phyloP scores from a whole-genome alignment of 2,888 invertebrate species.

The Thalpophila matura region DNA sequence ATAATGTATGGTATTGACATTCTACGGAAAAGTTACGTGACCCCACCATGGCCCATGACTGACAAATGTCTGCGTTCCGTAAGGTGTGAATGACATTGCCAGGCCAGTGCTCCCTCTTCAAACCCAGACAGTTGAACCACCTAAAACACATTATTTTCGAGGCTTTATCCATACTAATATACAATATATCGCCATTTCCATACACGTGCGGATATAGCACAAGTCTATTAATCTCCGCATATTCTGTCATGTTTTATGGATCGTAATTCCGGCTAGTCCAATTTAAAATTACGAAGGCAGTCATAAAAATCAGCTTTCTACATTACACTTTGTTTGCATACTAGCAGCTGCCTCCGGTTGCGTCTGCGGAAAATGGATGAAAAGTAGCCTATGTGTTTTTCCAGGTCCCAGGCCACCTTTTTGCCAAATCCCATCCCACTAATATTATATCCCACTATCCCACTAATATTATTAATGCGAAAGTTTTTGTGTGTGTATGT shows the following conservation, averaged over 20 bases:
- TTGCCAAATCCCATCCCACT: too few relatives aligned
- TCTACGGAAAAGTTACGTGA: too few relatives aligned
- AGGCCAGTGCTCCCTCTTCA: background rate
- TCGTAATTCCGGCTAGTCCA: slow-evolving; percentile 32
- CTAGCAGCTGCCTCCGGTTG: too few relatives aligned
- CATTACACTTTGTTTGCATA: slow-evolving; percentile 16
- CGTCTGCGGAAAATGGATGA: too few relatives aligned
- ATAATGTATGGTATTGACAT: too few relatives aligned
- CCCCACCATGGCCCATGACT: too few relatives aligned
- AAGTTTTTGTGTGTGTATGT: too few relatives aligned
- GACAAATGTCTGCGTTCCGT: background rate
- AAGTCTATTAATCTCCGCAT: slow-evolving; percentile 13
- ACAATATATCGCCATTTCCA: slow-evolving; percentile 7
- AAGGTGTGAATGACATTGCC: background rate
- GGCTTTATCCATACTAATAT: slow-evolving; percentile 1
- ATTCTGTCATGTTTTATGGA: slow-evolving; percentile 34
- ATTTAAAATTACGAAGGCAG: slow-evolving; percentile 17
- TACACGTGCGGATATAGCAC: background rate
- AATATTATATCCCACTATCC: too few relatives aligned
- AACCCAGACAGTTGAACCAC: slow-evolving; percentile 14
- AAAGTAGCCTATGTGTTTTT: too few relatives aligned
- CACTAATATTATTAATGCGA: too few relatives aligned
- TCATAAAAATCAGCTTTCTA: slow-evolving; percentile 11
- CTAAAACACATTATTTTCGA: slow-evolving; percentile 12
- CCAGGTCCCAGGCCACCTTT: too few relatives aligned